phyloP scores from a whole-genome alignment of 1,140 invertebrate species.

The Trachelipus rathkii region DNA sequence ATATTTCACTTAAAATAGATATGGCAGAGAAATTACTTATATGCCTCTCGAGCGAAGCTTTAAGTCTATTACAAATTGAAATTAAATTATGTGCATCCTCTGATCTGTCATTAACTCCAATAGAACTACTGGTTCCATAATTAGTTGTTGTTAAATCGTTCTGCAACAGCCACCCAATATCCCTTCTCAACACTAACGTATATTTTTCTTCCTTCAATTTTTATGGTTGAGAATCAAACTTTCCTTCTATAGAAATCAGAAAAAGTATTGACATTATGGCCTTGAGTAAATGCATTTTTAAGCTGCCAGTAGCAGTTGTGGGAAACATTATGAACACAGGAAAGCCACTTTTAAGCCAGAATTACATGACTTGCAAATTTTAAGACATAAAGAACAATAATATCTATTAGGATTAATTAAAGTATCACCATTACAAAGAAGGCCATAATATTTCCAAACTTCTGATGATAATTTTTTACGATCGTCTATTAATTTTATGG shows the following conservation, averaged over 20 bases:
- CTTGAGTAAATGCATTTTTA: conserved; percentile 3
- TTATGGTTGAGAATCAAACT: neutral
- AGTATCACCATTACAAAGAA: neutral
- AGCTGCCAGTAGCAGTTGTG: neutral
- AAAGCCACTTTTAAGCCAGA: neutral
- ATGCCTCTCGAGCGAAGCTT: neutral
- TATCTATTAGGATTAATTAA: neutral
- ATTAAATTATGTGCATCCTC: too few relatives aligned
- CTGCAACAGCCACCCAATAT: too few relatives aligned
- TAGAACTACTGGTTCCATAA: too few relatives aligned
- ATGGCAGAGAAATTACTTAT: neutral
- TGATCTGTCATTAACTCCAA: too few relatives aligned
- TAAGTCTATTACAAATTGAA: neutral
- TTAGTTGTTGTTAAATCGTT: too few relatives aligned
- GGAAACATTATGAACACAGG: neutral
- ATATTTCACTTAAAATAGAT: neutral
- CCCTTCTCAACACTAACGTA: too few relatives aligned
- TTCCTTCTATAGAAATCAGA: neutral
- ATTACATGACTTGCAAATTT: neutral
- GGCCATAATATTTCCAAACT: neutral
- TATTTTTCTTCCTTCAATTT: too few relatives aligned
- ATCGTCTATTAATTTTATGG: neutral
- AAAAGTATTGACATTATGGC: neutral
- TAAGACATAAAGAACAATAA: conserved; percentile 4
- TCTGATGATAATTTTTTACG: neutral